A percentile compares a stretch with the other conserved stretches of the same genome.
Conservation (phyloP, 1,140 invertebrate genomes). For the Mycetomoellerius zeteki region DNA sequence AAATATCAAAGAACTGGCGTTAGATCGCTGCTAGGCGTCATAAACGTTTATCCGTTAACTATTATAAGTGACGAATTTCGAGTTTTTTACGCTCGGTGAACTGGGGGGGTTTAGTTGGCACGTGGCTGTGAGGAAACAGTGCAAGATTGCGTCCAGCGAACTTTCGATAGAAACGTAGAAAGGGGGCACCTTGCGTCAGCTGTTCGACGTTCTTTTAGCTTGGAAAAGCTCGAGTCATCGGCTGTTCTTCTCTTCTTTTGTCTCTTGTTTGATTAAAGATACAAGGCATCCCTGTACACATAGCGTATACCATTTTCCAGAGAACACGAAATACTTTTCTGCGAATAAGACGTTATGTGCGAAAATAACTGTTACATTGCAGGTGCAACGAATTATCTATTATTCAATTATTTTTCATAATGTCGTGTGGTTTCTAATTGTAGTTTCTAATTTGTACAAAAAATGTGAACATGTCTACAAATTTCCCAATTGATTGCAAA, state of each 20-base stretch:
- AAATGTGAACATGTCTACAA: no score
- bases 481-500: no score
- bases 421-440: no score
- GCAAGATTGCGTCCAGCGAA: background rate
- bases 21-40: no score
- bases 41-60: background rate
- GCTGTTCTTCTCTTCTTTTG: background rate
- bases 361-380: no score
- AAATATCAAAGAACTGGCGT: background rate
- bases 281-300: background rate
- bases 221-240: constrained; percentile 57
- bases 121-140: background rate
- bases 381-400: no score
- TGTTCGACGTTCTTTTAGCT: constrained; percentile 41
- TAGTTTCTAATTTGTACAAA: no score
- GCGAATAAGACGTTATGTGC: background rate
- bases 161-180: constrained; percentile 36
- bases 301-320: background rate
- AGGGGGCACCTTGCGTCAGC: constrained; percentile 53
- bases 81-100: background rate
- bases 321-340: no score
- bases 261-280: constrained; percentile 53
- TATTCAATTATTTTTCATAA: no score
- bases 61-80: background rate
- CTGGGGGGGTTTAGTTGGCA: background rate